Conservation (phyloP, 2,888 invertebrate genomes). For the Xanthia icteritia region DNA sequence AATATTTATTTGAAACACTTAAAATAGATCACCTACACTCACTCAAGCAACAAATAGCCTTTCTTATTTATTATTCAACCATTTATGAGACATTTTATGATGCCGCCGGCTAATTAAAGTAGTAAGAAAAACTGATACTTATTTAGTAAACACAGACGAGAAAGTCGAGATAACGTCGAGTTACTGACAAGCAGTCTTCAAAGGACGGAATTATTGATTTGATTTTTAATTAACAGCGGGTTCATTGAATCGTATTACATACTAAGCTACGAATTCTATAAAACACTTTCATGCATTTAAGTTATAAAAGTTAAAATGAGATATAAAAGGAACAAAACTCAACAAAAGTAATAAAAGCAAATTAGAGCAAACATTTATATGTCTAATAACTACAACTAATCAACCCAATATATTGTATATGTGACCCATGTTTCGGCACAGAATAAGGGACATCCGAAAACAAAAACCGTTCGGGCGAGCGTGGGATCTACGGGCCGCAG, state of each 20-base stretch:
- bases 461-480: constrained; percentile 66
- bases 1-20: constrained; percentile 14
- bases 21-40: neutral
- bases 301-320: constrained; percentile 27
- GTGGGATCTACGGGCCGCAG: constrained; percentile 73
- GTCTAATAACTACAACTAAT: constrained; percentile 58
- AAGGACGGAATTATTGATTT: constrained; percentile 35
- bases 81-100: constrained; percentile 1
- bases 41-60: neutral
- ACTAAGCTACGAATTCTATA: constrained; percentile 7
- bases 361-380: constrained; percentile 29
- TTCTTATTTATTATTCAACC: neutral
- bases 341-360: constrained; percentile 21
- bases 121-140: constrained; percentile 6
- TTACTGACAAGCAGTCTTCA: constrained; percentile 27
- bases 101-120: constrained; percentile 3
- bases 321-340: neutral
- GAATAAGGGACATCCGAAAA: constrained; percentile 56
- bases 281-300: constrained; percentile 16
- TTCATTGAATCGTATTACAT: constrained; percentile 29
- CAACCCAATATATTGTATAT: constrained; percentile 56
- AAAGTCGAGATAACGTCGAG: constrained; percentile 4
- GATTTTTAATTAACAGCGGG: constrained; percentile 12
- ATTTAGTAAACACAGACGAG: constrained; percentile 27
- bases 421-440: constrained; percentile 57